A percentile compares a stretch with the other conserved stretches of the same genome.
These are phyloP conservation scores for Liposcelis brunnea DNA, from an alignment of 2,888 invertebrate genomes.

Conservation along the genomic window DNA sequence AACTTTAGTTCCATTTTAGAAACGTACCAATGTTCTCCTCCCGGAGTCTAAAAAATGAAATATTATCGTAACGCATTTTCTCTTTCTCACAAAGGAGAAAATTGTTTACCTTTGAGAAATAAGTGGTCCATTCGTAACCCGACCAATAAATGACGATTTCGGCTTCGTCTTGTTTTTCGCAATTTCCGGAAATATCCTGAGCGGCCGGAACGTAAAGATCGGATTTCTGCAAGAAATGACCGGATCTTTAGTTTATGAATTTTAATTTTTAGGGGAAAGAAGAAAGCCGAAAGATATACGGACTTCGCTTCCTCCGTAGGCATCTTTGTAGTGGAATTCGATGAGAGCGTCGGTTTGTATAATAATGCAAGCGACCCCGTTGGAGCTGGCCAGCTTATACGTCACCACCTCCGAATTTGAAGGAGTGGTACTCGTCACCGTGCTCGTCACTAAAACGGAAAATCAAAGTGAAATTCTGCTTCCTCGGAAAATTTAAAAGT, in stretches of 20 bases:
- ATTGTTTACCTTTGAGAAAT: constrained; percentile 55
- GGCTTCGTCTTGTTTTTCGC: constrained; percentile 55
- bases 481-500: too few species aligned
- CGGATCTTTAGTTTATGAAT: constrained; percentile 22
- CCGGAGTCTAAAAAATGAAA: constrained; percentile 48
- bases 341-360: constrained; percentile 60
- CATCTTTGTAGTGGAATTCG: constrained; percentile 47
- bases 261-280: neutral
- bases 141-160: constrained; percentile 55
- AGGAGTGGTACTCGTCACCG: neutral
- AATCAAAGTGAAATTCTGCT: too few species aligned
- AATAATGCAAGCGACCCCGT: constrained; percentile 59
- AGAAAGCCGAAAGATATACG: constrained; percentile 13
- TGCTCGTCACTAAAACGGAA: neutral
- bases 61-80: neutral
- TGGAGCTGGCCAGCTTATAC: constrained; percentile 13
- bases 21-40: constrained; percentile 79
- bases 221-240: constrained; percentile 37
- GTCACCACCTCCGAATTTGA: neutral
- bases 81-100: neutral
- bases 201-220: constrained; percentile 59
- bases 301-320: constrained; percentile 39
- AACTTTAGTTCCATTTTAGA: constrained; percentile 58
- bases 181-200: constrained; percentile 53
- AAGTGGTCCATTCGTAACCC: constrained; percentile 48